phyloP scores from a whole-genome alignment of 2,113 vertebrate genomes.

The Callocephalon fimbriatum region DNA sequence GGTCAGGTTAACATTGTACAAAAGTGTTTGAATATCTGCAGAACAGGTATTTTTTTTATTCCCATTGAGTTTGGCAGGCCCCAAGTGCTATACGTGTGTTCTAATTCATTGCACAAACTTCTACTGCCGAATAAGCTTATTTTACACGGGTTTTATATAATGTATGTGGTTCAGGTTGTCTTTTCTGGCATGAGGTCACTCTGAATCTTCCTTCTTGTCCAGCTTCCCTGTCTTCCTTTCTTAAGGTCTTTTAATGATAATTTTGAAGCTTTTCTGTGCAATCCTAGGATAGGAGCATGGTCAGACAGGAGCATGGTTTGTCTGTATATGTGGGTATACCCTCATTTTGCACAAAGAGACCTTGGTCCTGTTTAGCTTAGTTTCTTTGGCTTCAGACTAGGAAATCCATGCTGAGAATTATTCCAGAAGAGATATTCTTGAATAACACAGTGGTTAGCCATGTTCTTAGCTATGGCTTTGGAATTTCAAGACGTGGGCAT shows the following conservation, averaged over 20 bases:
- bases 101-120: neutral
- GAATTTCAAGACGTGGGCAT: neutral
- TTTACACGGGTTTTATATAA: constrained; percentile 12
- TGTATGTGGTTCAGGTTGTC: neutral
- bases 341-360: neutral
- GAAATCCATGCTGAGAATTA: neutral
- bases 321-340: neutral
- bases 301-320: neutral
- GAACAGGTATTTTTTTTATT: constrained; percentile 19
- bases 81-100: neutral
- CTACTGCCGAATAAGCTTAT: constrained; percentile 41
- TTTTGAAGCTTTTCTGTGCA: neutral
- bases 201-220: neutral
- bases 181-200: neutral
- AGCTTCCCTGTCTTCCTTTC: neutral
- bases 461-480: neutral
- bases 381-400: neutral
- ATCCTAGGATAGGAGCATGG: neutral
- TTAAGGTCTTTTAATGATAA: neutral
- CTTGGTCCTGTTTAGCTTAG: neutral
- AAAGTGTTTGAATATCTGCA: neutral
- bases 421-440: neutral
- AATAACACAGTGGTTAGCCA: neutral
- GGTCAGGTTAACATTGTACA: neutral
- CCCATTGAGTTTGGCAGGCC: neutral